A percentile compares a stretch with the other conserved stretches of the same genome.
These are phyloP conservation scores for Listronotus oregonensis DNA, from an alignment of 1,140 invertebrate species.

Conservation along the genomic window DNA sequence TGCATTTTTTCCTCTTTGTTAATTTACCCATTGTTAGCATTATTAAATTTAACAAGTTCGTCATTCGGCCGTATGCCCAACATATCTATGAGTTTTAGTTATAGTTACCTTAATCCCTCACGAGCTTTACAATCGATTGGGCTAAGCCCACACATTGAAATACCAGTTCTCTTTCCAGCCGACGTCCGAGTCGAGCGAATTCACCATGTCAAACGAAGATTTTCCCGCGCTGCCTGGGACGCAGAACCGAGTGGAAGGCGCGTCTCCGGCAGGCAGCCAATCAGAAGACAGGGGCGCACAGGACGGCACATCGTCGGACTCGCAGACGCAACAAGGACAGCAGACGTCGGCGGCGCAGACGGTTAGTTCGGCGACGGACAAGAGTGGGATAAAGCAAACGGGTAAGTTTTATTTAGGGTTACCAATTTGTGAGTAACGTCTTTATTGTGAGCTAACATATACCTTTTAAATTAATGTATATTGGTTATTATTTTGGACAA, in stretches of 20 bases:
- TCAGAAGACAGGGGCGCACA: conserved; percentile 61
- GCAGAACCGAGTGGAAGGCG: conserved; percentile 62
- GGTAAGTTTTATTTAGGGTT: conserved; percentile 11
- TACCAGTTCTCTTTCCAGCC: conserved; percentile 60
- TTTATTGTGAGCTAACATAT: no score
- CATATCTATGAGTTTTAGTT: no score
- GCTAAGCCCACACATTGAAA: conserved; percentile 1
- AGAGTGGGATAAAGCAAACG: conserved; percentile 26
- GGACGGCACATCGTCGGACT: conserved; percentile 54
- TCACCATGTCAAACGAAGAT: conserved; percentile 97
- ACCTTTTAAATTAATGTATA: no score
- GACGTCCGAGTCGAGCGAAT: conserved; percentile 88
- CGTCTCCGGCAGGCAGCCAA: conserved; percentile 60
- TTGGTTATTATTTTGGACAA: no score
- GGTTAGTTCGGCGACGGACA: conserved; percentile 12
- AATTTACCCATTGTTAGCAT: no score
- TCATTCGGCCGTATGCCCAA: no score
- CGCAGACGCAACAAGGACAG: conserved; percentile 11
- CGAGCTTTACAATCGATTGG: neutral
- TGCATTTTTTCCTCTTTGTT: no score
- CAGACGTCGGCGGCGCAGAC: conserved; percentile 58
- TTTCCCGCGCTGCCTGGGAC: conserved; percentile 91
- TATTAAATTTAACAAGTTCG: no score
- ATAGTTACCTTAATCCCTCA: neutral
- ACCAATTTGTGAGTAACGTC: no score